Base-by-base conservation (phyloP, 1,140 invertebrate genomes). In the Cepaea nemoralis region DNA sequence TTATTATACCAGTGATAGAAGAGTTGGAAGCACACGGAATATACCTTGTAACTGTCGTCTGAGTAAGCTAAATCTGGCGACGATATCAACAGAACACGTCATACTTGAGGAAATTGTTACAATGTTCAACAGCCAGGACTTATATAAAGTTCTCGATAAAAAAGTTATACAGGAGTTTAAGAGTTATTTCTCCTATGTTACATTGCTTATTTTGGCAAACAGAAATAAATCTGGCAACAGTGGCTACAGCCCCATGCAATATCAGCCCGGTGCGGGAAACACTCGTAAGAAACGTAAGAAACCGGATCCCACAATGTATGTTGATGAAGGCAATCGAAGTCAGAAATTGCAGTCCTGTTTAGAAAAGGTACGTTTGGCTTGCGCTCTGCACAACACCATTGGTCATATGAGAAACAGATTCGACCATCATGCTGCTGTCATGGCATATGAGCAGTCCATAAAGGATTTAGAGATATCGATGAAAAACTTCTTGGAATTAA, bases 201-300 rank as follows among this genome's bases (percentile, higher is more conserved):
- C 16, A 12, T 5, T 31, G 59, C 33, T 63, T 5, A 31, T 63
- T 31, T 6, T 27, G 33, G 59, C n/a, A 31, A 63, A 63, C 27
- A 63, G 27, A 31, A 63, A 63, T 63, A 63, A 31, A 31, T 63
- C 59, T 63, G 59, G 59, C 12, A 63, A 63, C 59, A 63, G 59
- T 63, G 59, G 59, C 16, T 63, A 63, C n/a, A 31, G 16, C 27
- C 59, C 59, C 5, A 16, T 27, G n/a, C 1, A 16, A 63, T 31
- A 63, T 12, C 6, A 10, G 5, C n/a, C 59, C 33, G 59, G 59
- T 6, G 16, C 59, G 33, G 27, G 1, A 16, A 31, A 31, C 3
- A 16, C 33, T 31, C n/a, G 59, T 63, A 31, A 2, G 12, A 63
- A 63, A 27, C 27, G 33, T 31, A 63, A 63, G 27, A 63, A 2